Conservation (phyloP, 2,888 invertebrate species). For the Patella ulyssiponensis region DNA sequence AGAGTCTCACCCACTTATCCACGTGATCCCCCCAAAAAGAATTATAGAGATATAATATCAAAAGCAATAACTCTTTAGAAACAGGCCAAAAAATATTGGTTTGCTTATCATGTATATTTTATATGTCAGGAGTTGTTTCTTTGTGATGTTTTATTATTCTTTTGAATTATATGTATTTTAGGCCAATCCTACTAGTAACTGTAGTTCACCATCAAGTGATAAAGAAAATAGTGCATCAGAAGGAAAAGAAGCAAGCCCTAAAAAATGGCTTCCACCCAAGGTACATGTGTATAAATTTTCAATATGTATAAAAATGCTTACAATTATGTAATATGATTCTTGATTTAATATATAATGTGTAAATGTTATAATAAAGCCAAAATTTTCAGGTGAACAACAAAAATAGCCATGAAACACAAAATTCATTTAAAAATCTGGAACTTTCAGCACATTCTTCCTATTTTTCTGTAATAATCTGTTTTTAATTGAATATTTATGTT, state of each 20-base stretch:
- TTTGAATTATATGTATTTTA: conserved; percentile 24
- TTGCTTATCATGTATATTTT: neutral
- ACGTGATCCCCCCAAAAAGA: no score
- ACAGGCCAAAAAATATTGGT: no score
- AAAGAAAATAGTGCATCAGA: conserved; percentile 64
- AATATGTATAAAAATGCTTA: neutral
- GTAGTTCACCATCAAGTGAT: conserved; percentile 70
- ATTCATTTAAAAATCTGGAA: no score
- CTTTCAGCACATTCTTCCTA: no score
- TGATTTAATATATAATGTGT: neutral
- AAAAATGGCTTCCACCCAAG: conserved; percentile 66
- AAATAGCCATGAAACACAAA: no score
- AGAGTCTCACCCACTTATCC: no score
- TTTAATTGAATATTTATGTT: no score
- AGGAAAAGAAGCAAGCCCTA: conserved; percentile 46
- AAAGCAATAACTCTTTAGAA: no score
- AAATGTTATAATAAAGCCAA: no score
- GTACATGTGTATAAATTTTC: conserved; percentile 41
- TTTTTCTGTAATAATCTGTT: no score
- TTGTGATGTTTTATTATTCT: neutral
- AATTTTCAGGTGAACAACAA: no score
- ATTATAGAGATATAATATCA: no score
- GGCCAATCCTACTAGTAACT: conserved; percentile 60
- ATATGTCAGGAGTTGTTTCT: neutral
- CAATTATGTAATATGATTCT: neutral